These are phyloP conservation scores for Podiceps cristatus DNA, from an alignment of 2,113 vertebrate genomes.

Conservation along the genomic window DNA sequence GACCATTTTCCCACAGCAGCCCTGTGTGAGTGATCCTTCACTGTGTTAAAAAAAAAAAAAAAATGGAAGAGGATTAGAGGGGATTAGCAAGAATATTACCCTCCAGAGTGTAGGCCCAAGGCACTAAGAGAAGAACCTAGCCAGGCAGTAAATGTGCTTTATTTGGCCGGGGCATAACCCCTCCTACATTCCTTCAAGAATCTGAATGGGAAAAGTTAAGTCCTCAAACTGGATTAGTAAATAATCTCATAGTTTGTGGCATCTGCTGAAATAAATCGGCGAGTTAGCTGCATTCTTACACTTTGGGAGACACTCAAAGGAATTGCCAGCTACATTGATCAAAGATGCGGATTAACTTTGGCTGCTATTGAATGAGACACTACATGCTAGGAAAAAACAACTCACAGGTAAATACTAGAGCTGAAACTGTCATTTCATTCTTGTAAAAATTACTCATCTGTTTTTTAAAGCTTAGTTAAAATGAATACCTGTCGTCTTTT, in stretches of 20 bases:
- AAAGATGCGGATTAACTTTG: conserved; percentile 63
- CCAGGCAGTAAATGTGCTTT: conserved; percentile 87
- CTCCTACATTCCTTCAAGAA: conserved; percentile 83
- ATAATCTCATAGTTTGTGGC: conserved; percentile 84
- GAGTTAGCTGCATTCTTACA: conserved; percentile 73
- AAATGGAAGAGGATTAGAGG: conserved; percentile 79
- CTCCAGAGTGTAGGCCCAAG: conserved; percentile 75
- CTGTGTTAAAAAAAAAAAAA: conserved; percentile 74
- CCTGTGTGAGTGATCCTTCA: conserved; percentile 79
- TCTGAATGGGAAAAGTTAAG: conserved; percentile 83
- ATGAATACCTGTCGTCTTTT: not conserved
- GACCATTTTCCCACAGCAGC: conserved; percentile 83
- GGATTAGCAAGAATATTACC: conserved; percentile 85
- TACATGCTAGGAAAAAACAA: not conserved
- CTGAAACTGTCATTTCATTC: not conserved
- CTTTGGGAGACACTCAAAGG: conserved; percentile 59
- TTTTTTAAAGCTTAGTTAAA: not conserved
- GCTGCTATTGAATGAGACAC: conserved; percentile 19
- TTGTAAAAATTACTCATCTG: not conserved
- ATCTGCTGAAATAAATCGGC: conserved; percentile 78
- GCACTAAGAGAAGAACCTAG: conserved; percentile 77
- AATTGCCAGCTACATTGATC: conserved; percentile 68
- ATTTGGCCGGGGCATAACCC: conserved; percentile 82
- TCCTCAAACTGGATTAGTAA: conserved; percentile 86
- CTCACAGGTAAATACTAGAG: conserved; percentile 38